Evolutionary conservation across 1,140 invertebrate species (phyloP).

Genomic region (Conus betulinus): DNA sequence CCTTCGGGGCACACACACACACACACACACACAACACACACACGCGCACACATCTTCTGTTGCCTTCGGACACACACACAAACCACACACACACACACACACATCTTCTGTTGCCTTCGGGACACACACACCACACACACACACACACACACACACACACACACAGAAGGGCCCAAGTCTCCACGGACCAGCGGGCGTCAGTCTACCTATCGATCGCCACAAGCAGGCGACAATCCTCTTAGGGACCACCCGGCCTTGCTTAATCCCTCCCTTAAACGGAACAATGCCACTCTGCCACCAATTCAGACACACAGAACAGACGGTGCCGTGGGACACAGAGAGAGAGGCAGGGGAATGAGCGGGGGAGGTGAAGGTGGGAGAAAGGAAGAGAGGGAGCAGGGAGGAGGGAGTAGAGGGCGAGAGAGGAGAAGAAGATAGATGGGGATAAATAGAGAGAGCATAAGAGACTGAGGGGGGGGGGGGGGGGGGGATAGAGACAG

Average conservation of each 20-base stretch:
- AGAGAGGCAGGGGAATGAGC: not conserved
- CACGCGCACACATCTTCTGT: not conserved
- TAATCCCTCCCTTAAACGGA: too few species aligned
- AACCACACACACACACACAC: not conserved
- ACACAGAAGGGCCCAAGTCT: not conserved
- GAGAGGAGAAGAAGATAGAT: too few species aligned
- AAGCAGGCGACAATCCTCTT: too few species aligned
- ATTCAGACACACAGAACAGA: not conserved
- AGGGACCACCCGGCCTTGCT: too few species aligned
- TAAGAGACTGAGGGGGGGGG: not conserved
- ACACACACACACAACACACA: not conserved
- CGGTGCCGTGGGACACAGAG: not conserved
- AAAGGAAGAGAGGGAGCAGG: too few species aligned
- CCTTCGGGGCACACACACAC: too few species aligned
- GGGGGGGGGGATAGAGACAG: too few species aligned
- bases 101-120: not conserved
- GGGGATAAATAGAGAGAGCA: not conserved
- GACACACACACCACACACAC: not conserved
- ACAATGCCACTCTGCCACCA: too few species aligned
- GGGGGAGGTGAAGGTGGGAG: too few species aligned
- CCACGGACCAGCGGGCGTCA: not conserved
- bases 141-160: constrained; percentile 4
- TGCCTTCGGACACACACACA: not conserved
- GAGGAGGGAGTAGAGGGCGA: too few species aligned
- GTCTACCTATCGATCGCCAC: too few species aligned